These are phyloP conservation scores for Matsumyia berberina DNA, from an alignment of 2,888 invertebrate species.

Conservation along the genomic window DNA sequence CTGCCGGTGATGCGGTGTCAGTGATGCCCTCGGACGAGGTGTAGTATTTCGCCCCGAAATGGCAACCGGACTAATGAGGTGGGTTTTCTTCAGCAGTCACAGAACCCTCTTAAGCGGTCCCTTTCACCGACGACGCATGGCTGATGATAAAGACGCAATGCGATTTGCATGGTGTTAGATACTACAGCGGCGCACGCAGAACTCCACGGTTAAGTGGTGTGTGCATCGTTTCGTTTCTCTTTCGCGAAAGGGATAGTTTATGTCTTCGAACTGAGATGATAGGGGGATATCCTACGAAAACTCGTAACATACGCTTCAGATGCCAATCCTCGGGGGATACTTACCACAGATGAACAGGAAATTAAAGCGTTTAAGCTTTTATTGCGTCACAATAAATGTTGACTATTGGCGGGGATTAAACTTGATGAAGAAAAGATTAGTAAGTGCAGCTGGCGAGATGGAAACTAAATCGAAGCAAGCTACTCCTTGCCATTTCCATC, in stretches of 20 bases:
- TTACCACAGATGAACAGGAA: neutral
- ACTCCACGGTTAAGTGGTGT: slow-evolving; percentile 57
- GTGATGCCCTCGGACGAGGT: slow-evolving; percentile 40
- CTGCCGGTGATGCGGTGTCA: slow-evolving; percentile 52
- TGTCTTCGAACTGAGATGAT: slow-evolving; percentile 19
- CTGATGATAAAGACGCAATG: slow-evolving; percentile 49
- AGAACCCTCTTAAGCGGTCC: slow-evolving; percentile 12
- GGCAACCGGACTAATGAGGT: slow-evolving; percentile 62
- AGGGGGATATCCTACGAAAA: slow-evolving; percentile 2
- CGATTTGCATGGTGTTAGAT: slow-evolving; percentile 57
- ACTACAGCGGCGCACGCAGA: slow-evolving; percentile 16
- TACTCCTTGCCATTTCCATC: too few species aligned
- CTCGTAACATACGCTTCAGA: too few species aligned
- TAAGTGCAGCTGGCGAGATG: too few species aligned
- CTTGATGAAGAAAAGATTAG: neutral
- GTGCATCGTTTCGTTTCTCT: neutral
- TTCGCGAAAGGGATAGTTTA: neutral
- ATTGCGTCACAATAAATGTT: slow-evolving; percentile 7
- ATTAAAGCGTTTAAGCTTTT: slow-evolving; percentile 8
- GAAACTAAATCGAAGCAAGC: too few species aligned
- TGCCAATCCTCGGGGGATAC: too few species aligned
- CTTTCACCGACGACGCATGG: slow-evolving; percentile 6
- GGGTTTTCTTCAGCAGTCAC: slow-evolving; percentile 30
- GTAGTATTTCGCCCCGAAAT: slow-evolving; percentile 49
- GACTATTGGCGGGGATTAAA: neutral